Percentiles rank a stretch among this genome's conserved stretches.
Conservation (phyloP, 2,888 invertebrate genomes). For the Auanema freiburgensis region DNA sequence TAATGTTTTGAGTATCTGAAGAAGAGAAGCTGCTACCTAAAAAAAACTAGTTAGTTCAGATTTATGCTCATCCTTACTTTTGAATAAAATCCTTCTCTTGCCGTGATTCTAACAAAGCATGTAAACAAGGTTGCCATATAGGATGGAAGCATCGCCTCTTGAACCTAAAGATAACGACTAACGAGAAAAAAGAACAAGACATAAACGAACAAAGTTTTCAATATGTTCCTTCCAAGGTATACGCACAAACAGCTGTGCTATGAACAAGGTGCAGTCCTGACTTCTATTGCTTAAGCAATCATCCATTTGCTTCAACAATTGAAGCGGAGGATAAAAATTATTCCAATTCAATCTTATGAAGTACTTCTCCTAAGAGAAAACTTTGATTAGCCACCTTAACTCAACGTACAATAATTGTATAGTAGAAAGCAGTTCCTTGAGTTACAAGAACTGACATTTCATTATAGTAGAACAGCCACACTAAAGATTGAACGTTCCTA, state of each 20-base stretch:
- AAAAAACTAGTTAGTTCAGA: background rate
- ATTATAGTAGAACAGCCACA: conserved; percentile 55
- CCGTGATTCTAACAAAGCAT: background rate
- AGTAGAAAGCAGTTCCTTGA: conserved; percentile 42
- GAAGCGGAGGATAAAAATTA: conserved; percentile 40
- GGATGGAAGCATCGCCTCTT: conserved; percentile 42
- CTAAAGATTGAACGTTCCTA: conserved; percentile 46
- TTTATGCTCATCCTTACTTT: background rate
- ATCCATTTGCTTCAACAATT: conserved; percentile 38
- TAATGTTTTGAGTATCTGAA: conserved; percentile 45
- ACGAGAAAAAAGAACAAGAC: no score
- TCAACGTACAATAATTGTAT: conserved; percentile 30
- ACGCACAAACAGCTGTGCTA: conserved; percentile 55
- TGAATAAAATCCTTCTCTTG: background rate
- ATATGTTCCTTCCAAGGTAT: conserved; percentile 49
- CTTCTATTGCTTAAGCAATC: conserved; percentile 34
- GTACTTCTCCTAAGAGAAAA: conserved; percentile 12
- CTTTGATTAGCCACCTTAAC: background rate
- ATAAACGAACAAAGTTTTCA: conserved; percentile 29
- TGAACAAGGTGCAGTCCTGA: conserved; percentile 47
- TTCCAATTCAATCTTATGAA: conserved; percentile 40
- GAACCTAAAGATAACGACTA: conserved; percentile 25
- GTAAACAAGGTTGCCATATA: conserved; percentile 50
- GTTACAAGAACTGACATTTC: conserved; percentile 43
- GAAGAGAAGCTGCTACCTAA: conserved; percentile 55